Evolutionary conservation across 1,140 invertebrate genomes (phyloP), one percentile per base, ranked within the genome.

Genomic region (Chelonus insularis): DNA sequence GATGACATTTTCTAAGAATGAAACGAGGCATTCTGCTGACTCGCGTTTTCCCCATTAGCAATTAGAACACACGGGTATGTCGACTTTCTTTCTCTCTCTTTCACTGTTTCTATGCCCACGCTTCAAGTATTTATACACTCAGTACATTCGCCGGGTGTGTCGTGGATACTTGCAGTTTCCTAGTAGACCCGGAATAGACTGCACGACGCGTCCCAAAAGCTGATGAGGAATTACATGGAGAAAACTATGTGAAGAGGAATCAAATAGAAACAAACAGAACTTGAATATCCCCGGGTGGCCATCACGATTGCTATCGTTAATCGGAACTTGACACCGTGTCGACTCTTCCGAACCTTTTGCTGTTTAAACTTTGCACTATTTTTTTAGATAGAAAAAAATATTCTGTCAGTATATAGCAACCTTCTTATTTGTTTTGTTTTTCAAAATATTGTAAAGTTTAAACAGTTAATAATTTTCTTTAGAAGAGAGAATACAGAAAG

Each of bases 111-210:
- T 12, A 50, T 56, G 45, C 32, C 43, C 41, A 48, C 41, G 56
- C 56, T 41, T 47, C 2, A 16, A 16, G 48, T 63, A 63, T 63
- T 63, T 58, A 63, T 63, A 63, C 39, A 57, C 37, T 12, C 43
- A n/a, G 23, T 41, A 37, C 60, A 45, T 34, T 57, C 50, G 54
- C 55, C 56, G 54, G 52, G 37, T 34, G 52, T 56, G 43, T 34
- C 14, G 21, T 29, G 25, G 25, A 29, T 29, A 29, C 25, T 29
- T 29, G 18, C 65, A 65, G 60, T 62, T 74, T 74, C 72, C 70
- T 72, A 68, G 71, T 74, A 74, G 55, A 74, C 71, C 70, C 67
- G 70, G 71, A 74, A 74, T 74, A 74, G 71, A 70, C 65, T 41
- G 14, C 20, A 43, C 43, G 25, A 58, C 57, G 12, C n/a, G 6